Evolutionary conservation across 2,888 invertebrate species (phyloP).

Genomic region (Schizotus pectinicornis): DNA sequence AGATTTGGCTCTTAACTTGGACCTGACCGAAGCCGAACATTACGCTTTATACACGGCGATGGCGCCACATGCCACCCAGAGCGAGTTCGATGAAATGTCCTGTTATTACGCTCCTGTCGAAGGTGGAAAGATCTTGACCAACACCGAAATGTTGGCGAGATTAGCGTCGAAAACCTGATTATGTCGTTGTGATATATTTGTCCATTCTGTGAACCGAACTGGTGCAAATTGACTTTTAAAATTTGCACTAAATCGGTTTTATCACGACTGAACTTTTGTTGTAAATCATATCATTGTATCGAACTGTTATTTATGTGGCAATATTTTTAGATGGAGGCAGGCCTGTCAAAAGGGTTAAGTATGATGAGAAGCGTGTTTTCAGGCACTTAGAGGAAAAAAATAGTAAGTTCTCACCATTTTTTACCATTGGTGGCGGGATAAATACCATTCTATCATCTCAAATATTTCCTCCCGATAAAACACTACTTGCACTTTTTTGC

Average conservation of each 20-base stretch:
- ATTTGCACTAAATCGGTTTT: slow-evolving; percentile 50
- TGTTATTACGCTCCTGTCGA: slow-evolving; percentile 87
- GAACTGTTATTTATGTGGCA: slow-evolving; percentile 22
- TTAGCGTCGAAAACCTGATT: slow-evolving; percentile 40
- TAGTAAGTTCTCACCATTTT: slow-evolving; percentile 58
- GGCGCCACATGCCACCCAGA: slow-evolving; percentile 84
- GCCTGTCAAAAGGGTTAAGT: slow-evolving; percentile 64
- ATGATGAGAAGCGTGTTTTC: slow-evolving; percentile 60
- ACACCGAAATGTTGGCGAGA: slow-evolving; percentile 44
- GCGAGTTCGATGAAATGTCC: slow-evolving; percentile 88
- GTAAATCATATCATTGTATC: slow-evolving; percentile 1
- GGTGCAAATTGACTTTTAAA: slow-evolving; percentile 20
- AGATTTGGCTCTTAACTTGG: slow-evolving; percentile 60
- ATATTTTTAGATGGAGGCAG: slow-evolving; percentile 63
- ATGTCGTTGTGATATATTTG: slow-evolving; percentile 28
- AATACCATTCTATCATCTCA: not conserved
- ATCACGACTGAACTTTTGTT: slow-evolving; percentile 3
- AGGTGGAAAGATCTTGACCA: slow-evolving; percentile 70
- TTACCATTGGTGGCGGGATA: slow-evolving; percentile 34
- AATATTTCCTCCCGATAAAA: not conserved
- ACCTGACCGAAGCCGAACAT: slow-evolving; percentile 86
- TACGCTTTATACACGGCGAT: slow-evolving; percentile 86
- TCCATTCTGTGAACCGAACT: slow-evolving; percentile 25
- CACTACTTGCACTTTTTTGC: no score
- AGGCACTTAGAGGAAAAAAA: slow-evolving; percentile 59